phyloP scores from a whole-genome alignment of 2,888 invertebrate genomes.

The Eristalis tenax region DNA sequence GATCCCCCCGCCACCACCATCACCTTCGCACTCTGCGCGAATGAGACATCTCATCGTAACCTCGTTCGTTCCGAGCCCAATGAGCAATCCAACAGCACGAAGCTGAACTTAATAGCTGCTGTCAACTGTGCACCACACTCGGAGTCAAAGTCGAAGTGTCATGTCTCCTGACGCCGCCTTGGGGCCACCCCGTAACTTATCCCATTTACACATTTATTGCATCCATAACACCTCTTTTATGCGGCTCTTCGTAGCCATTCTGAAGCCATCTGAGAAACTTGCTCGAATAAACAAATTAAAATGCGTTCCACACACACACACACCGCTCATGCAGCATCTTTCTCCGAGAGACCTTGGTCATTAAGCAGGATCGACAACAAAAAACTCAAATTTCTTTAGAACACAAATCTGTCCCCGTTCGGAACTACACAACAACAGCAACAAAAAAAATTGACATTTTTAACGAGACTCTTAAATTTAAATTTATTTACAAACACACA shows the following conservation, averaged over 20 bases:
- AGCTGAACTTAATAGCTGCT: conserved; percentile 7
- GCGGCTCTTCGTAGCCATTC: conserved; percentile 7
- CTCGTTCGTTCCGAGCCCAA: not conserved
- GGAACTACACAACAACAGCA: conserved; percentile 18
- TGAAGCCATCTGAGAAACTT: conserved; percentile 7
- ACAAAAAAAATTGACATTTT: conserved; percentile 54
- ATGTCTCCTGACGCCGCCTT: not conserved
- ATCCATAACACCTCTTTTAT: conserved; percentile 39
- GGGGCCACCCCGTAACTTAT: conserved; percentile 7
- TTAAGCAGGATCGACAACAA: conserved; percentile 31
- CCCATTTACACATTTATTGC: conserved; percentile 44
- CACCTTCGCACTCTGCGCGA: not conserved
- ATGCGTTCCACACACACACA: conserved; percentile 35
- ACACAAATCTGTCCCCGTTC: conserved; percentile 31
- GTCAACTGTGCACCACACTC: not conserved
- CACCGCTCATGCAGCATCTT: too few species aligned
- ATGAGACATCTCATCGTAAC: not conserved
- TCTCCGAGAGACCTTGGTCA: not conserved
- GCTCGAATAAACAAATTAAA: conserved; percentile 57
- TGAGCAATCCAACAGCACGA: not conserved
- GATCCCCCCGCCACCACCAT: not conserved
- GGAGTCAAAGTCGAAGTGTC: not conserved
- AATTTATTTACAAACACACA: conserved; percentile 64
- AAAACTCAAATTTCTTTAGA: conserved; percentile 20
- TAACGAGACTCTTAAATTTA: conserved; percentile 68